Base-by-base conservation (phyloP, 2,113 vertebrate genomes). In the Platysternon megacephalum region DNA sequence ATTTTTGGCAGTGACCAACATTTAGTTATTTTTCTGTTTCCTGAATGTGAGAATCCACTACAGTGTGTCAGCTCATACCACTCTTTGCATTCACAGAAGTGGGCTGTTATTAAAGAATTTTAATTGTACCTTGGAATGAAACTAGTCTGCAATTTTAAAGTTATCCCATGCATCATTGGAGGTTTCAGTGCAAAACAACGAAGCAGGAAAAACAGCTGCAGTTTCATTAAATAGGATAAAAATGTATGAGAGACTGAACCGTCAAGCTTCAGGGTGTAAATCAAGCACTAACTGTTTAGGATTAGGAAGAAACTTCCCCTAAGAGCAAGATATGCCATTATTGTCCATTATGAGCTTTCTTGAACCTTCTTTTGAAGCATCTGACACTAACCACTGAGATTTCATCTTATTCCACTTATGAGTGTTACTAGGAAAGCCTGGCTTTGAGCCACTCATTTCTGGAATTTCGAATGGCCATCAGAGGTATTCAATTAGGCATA, bases 21-120 rank as follows among this genome's bases (percentile, higher is more conserved):
- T 92, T 93, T 93, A 92, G 76, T 87, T 88, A 94, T 94, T 94
- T 85, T 81, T 79, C 82, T 87, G 94, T 79, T 94, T 92, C 79
- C 24, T n/a, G 78, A 93, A 82, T 93, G 78, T 85, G 0, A 86
- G 84, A 93, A 82, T 79, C 82, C 49, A 39, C 86, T 88, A 48
- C 58, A 90, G 82, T 88, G 48, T 82, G 51, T 52, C 55, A 58
- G 35, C 88, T 94, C 87, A 87, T 52, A 52, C 82, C 51, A 53
- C 3, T 81, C 79, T 24, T 91, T 51, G 35, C 28, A 44, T 90
- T 93, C 82, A 85, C 72, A 78, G 28, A 96, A 96, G 61, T 65
- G 72, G 56, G 86, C 55, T 9, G 2, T 91, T 93, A 51, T 91
- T 90, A 89, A 53, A 51, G 83, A 55, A 51, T 85, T 74, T 44